Conservation (phyloP, 2,888 invertebrate species). For the Polydesmus complanatus region DNA sequence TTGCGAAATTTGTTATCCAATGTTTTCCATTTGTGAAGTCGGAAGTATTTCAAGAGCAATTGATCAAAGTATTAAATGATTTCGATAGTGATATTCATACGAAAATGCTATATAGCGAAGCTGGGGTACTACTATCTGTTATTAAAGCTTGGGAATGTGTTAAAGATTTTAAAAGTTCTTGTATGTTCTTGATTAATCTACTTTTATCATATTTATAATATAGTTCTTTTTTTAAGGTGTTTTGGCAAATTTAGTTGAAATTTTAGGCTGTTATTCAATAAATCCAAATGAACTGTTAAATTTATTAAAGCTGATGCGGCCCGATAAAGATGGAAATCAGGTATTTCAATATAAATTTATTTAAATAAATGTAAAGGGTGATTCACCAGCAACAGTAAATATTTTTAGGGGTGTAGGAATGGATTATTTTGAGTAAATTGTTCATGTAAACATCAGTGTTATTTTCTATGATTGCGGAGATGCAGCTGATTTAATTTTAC, state of each 20-base stretch:
- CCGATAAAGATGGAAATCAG: conserved; percentile 30
- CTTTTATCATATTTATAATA: background rate
- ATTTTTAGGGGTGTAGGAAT: too few relatives aligned
- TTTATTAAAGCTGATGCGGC: conserved; percentile 36
- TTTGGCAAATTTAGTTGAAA: conserved; percentile 42
- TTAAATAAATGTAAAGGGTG: too few relatives aligned
- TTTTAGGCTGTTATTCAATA: conserved; percentile 43
- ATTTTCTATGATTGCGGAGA: too few relatives aligned
- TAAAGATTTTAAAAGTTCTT: conserved; percentile 29
- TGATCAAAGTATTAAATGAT: conserved; percentile 32
- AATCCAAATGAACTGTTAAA: conserved; percentile 43
- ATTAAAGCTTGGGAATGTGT: conserved; percentile 35
- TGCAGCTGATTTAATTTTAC: too few relatives aligned
- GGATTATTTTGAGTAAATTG: background rate
- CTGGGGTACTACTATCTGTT: conserved; percentile 37
- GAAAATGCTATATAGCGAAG: conserved; percentile 41
- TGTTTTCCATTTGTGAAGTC: conserved; percentile 39
- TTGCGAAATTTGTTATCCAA: conserved; percentile 38
- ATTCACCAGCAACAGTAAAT: too few relatives aligned
- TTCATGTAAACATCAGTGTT: conserved; percentile 8
- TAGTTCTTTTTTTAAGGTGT: conserved; percentile 29
- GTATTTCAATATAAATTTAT: conserved; percentile 22
- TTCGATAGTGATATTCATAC: conserved; percentile 37
- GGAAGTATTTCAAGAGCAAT: conserved; percentile 33
- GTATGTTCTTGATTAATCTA: background rate